phyloP scores from a whole-genome alignment of 2,797 vertebrate species.

The Emys orbicularis region DNA sequence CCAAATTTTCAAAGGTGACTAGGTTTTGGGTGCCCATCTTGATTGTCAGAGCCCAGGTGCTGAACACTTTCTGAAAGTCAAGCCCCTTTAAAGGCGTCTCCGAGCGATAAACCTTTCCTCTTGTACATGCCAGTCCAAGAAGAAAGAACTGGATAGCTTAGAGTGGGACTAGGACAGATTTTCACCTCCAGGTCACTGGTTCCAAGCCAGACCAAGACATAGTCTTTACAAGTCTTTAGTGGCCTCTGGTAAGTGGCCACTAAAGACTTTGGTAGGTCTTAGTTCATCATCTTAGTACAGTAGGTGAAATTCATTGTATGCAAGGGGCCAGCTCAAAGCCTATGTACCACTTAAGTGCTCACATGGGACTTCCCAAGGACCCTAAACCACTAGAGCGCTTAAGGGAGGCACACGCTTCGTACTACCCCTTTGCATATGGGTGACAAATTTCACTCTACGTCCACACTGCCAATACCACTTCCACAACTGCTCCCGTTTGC shows the following conservation, averaged over 20 bases:
- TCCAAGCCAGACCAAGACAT: not conserved
- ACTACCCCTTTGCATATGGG: accelerated
- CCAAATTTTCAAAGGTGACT: not conserved
- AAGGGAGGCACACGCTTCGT: not conserved
- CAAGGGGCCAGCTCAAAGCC: accelerated
- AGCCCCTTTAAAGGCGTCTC: not conserved
- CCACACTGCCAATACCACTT: accelerated
- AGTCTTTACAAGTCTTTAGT: not conserved
- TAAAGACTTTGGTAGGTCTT: accelerated
- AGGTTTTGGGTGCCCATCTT: not conserved
- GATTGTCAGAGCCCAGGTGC: not conserved
- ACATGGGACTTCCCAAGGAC: not conserved
- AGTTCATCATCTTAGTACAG: accelerated
- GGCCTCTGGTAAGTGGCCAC: not conserved
- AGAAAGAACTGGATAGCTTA: not conserved
- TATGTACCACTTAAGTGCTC: accelerated
- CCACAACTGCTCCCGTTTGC: not conserved
- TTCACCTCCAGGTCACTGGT: not conserved
- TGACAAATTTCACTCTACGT: not conserved
- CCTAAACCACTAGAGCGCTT: accelerated
- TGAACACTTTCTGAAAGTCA: not conserved
- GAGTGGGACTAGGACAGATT: not conserved
- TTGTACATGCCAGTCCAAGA: not conserved
- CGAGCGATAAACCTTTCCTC: too few relatives aligned
- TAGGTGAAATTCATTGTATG: not conserved